A percentile compares a stretch with the other conserved stretches of the same genome.
Conservation (phyloP, 2,888 invertebrate genomes). For the Aleiodes testaceus region DNA sequence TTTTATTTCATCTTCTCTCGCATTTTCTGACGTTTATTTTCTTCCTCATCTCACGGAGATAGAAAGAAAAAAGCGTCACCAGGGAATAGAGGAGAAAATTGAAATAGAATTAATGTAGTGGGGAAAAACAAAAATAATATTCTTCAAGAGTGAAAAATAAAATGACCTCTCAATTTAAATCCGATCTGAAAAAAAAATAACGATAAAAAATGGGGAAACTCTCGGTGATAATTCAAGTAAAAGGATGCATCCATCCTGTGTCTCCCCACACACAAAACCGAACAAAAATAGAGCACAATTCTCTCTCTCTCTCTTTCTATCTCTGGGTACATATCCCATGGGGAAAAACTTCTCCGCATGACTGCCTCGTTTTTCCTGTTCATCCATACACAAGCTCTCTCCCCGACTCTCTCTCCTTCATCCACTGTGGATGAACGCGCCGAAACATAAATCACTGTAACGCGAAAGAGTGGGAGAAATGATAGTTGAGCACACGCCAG, state of each 20-base stretch:
- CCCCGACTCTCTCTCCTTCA: neutral
- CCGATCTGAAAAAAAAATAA: slow-evolving; percentile 24
- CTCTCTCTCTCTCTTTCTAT: slow-evolving; percentile 39
- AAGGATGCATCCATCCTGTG: slow-evolving; percentile 69
- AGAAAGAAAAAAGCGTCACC: slow-evolving; percentile 12
- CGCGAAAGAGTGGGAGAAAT: slow-evolving; percentile 33
- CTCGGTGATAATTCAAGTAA: slow-evolving; percentile 66
- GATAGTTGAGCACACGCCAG: slow-evolving; percentile 52
- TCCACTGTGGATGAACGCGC: slow-evolving; percentile 49
- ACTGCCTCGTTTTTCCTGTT: slow-evolving; percentile 48
- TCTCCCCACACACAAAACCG: slow-evolving; percentile 16
- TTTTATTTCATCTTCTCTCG: no score
- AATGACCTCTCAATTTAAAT: neutral
- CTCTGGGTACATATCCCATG: slow-evolving; percentile 50
- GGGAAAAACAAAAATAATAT: neutral
- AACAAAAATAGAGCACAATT: slow-evolving; percentile 24
- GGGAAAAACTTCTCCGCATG: slow-evolving; percentile 61
- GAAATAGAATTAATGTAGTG: slow-evolving; percentile 1
- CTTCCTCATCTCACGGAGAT: neutral
- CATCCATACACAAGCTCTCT: neutral
- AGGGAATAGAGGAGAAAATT: slow-evolving; percentile 21
- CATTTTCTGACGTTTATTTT: neutral
- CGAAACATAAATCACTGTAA: slow-evolving; percentile 68
- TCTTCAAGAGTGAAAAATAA: neutral
- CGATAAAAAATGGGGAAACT: slow-evolving; percentile 46